Evolutionary conservation across 2,888 invertebrate species (phyloP).

Genomic region (Hanleya hanleyi): DNA sequence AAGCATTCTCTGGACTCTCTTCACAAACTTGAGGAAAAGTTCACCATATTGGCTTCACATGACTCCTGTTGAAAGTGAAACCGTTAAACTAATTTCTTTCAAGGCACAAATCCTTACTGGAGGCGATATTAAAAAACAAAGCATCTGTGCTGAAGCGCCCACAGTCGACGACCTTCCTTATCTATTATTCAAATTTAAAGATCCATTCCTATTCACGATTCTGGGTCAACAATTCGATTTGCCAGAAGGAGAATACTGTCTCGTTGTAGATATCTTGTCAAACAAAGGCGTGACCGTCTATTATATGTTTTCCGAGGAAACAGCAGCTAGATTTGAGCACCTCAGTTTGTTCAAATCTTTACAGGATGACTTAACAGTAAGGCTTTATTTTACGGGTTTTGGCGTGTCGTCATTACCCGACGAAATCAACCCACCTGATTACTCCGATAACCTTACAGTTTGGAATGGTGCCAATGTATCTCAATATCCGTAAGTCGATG

Average conservation of each 20-base stretch:
- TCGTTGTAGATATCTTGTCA: not conserved
- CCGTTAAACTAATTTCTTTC: not conserved
- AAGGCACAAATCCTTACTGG: not conserved
- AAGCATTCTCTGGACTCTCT: not conserved
- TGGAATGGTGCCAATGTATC: not conserved
- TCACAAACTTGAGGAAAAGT: not conserved
- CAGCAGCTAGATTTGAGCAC: not conserved
- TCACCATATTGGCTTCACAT: not conserved
- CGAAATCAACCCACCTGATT: not conserved
- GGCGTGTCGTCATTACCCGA: not conserved
- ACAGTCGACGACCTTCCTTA: not conserved
- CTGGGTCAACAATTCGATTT: not conserved
- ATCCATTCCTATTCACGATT: not conserved
- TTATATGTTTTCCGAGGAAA: not conserved
- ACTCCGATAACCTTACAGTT: not conserved
- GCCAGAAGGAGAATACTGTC: not conserved
- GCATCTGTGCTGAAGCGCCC: not conserved
- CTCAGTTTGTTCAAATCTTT: not conserved
- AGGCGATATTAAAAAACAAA: not conserved
- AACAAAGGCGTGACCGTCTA: not conserved
- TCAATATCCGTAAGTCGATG: not conserved
- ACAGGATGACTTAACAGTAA: not conserved
- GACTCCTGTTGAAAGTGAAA: not conserved
- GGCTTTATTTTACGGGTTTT: not conserved
- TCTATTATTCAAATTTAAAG: not conserved